Base-by-base conservation (phyloP, 2,113 vertebrate genomes). In the Embiotoca jacksoni region DNA sequence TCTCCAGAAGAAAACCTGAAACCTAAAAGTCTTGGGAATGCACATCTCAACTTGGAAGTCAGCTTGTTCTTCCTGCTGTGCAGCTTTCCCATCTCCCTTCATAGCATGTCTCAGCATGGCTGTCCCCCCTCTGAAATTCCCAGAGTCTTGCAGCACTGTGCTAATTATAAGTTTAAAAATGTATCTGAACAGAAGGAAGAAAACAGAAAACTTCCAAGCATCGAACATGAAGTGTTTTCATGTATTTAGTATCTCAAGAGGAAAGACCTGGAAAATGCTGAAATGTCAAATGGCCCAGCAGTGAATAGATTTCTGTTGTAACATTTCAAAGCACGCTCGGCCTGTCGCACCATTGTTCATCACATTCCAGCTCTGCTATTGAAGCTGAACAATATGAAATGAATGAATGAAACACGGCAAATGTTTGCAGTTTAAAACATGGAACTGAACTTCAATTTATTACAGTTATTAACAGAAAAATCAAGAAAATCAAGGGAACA, bases 301-400 rank as follows among this genome's bases (percentile, higher is more conserved):
- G 54, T 72, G 52, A 81, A 74, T 69, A 10, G 44, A 6, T 52
- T 59, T 32, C 30, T 72, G 64, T 52, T 53, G 68, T 62, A 72
- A 33, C 47, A 13, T 78, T 70, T 78, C n/a, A 62, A 14, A 79
- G 52, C 2, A 3, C 2, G 36, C 72, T 61, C 15, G 0, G 23
- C 58, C 57, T 9, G 14, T 67, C 8, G 7, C 72, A 39, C 53
- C 37, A 31, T 82, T 89, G 81, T 78, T 80, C 60, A 62, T 73
- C 72, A 66, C 75, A 82, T 86, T 80, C 87, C 89, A 88, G 83
- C 80, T 84, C 41, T 74, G 83, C 75, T 74, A 32, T 85, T 78
- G 75, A 86, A 82, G 49, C 41, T 7, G 55, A 83, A 93, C 89
- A 88, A 89, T 77, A 36, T 52, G 23, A 23, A 23, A 23, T 23